Evolutionary conservation across 2,113 vertebrate species (phyloP), one percentile per base, ranked within the genome.

Genomic region (Eurystomus gularis): DNA sequence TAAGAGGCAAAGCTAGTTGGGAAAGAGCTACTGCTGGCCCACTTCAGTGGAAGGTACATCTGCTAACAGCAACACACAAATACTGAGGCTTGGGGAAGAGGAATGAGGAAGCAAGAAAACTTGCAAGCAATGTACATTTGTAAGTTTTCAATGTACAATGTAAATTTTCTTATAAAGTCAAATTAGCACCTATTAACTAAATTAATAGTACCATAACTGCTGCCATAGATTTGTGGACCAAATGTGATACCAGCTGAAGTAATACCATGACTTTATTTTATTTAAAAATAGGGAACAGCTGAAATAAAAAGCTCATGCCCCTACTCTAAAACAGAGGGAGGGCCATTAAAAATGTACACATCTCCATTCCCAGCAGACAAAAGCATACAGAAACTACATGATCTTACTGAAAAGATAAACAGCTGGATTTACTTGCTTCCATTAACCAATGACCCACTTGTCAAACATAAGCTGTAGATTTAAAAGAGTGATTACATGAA

Each of bases 361-460:
- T 88, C 86, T 92, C 65, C 66, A 70, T 89, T 87, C 37, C 19
- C 28, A 91, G 73, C 57, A 79, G 91, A 91, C 65, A 91, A 86
- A 77, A 94, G 20, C 61, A 76, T 20, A 76, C 39, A 90, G 65
- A 93, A 94, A 93, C 80, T 28, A 23, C 77, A 51, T 14, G 69
- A 65, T 87, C 77, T 72, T 82, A 61, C 69, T 51, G 82, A 60
- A 91, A 95, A 96, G 88, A 90, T 93, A 96, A 96, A 97, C 90
- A 96, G 94, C 86, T 96, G 96, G 95, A 97, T 97, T 96, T 94
- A 91, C 77, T 87, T 76, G 65, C 62, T 95, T 94, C 92, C 92
- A 96, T 97, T 96, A 96, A 97, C 86, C 86, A 91, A 60, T 94
- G 96, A 91, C 96, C 96, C 91, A 96, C 83, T 94, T 96, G 95